phyloP scores from a whole-genome alignment of 2,888 invertebrate genomes.

The Zaprionus lineosus region DNA sequence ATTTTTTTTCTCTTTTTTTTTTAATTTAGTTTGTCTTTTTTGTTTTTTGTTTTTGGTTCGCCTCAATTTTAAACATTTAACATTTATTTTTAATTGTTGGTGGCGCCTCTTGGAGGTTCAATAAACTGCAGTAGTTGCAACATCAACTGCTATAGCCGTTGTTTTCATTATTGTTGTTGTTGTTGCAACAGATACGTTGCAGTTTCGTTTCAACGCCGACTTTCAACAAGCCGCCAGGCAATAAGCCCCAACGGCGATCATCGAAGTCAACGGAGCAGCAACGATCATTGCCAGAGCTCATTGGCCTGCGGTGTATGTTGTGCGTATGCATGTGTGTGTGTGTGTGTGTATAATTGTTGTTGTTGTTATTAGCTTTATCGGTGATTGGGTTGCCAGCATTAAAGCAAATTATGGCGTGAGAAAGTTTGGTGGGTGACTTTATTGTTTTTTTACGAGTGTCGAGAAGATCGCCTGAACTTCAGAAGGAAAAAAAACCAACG shows the following conservation, averaged over 20 bases:
- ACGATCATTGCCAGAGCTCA: slow-evolving; percentile 67
- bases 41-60: slow-evolving; percentile 5
- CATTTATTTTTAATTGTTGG: slow-evolving; percentile 72
- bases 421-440: slow-evolving; percentile 55
- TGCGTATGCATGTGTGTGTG: slow-evolving; percentile 7
- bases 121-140: slow-evolving; percentile 53
- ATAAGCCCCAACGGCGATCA: slow-evolving; percentile 42
- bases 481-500: no score
- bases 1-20: slow-evolving; percentile 8
- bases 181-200: slow-evolving; percentile 71
- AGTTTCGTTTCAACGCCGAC: slow-evolving; percentile 55
- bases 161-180: slow-evolving; percentile 20
- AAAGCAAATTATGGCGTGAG: slow-evolving; percentile 65
- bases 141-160: slow-evolving; percentile 37
- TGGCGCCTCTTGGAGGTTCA: slow-evolving; percentile 68
- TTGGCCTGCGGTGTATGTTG: slow-evolving; percentile 51
- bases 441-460: no score
- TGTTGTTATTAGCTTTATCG: slow-evolving; percentile 73
- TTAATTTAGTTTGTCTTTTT: slow-evolving; percentile 4
- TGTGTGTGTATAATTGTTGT: slow-evolving; percentile 22
- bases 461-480: no score
- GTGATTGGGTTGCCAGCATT: slow-evolving; percentile 70
- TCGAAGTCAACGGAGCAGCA: slow-evolving; percentile 40
- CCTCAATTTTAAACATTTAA: slow-evolving; percentile 41
- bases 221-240: slow-evolving; percentile 70